Conservation (phyloP, 2,113 vertebrate species). For the Microcebus jonahi region DNA sequence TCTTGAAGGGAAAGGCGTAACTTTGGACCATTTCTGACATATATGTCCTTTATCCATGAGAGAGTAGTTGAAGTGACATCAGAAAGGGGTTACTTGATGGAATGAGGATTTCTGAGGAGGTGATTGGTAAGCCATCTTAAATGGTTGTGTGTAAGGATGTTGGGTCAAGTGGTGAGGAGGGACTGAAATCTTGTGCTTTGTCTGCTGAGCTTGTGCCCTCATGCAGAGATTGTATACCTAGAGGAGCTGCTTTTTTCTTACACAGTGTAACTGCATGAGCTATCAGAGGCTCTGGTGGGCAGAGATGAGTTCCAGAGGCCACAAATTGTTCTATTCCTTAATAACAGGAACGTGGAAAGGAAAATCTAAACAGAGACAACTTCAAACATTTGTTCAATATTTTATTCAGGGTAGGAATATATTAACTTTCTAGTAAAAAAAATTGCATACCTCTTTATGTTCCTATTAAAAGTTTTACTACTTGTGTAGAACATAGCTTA, state of each 20-base stretch:
- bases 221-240: neutral
- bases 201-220: neutral
- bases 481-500: neutral
- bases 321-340: neutral
- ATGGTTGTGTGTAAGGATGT: neutral
- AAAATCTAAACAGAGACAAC: neutral
- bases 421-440: constrained; percentile 1
- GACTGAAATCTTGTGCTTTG: neutral
- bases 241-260: neutral
- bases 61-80: neutral
- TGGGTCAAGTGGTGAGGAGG: neutral
- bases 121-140: neutral
- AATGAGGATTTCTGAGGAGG: neutral
- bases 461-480: constrained; percentile 16
- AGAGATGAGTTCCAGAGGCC: neutral
- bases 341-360: neutral
- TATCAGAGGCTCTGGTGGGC: neutral
- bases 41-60: neutral
- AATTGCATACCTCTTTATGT: neutral
- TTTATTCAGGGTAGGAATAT: constrained; percentile 16
- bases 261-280: neutral
- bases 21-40: constrained; percentile 29
- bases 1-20: constrained; percentile 16
- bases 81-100: neutral
- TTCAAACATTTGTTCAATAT: constrained; percentile 27